Evolutionary conservation across 2,113 vertebrate species (phyloP), one percentile per base, ranked within the genome.

Genomic region (Pitta sordida): DNA sequence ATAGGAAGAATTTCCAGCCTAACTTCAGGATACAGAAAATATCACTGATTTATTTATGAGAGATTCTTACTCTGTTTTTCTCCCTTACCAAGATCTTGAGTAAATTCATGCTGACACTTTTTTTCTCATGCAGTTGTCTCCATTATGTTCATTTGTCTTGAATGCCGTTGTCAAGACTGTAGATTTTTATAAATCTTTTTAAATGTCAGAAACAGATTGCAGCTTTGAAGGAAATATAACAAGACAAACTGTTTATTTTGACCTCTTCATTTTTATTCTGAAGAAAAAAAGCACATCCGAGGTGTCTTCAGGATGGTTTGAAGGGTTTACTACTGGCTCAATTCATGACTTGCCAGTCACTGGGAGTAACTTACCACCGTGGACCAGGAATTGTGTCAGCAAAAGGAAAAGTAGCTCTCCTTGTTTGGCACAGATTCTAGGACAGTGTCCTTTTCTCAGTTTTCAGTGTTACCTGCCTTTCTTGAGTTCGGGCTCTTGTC

Each of bases 1-100:
- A 15, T 69, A 91, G 94, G 96, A 84, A 94, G 77, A 74, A 86
- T 94, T 95, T 95, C 48, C 55, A 95, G 70, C 83, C 75, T 69
- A 82, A 78, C 89, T 96, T 82, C 7, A 49, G 89, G 78, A 95
- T 63, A 73, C 26, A 19, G 13, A 5, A 53, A 90, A 46, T 83
- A 86, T 64, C 49, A 46, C 41, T 37, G 29, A 30, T 91, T 87
- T 88, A 49, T 92, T 94, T 76, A 75, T 44, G 27, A n/a, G 21
- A 90, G 64, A 24, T 5, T 90, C 34, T 85, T 64, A 34, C 29
- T 60, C 58, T 21, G 44, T 76, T 80, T 64, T 34, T 37, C 51
- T 70, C 32, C 18, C 41, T 73, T 88, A 65, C 51, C 19, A 76
- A 80, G 55, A 55, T 70, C 51, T 84, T 67, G 39, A 74, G 30